These are phyloP conservation scores for Cheilinus undulatus DNA, from an alignment of 2,113 vertebrate species.

Conservation along the genomic window DNA sequence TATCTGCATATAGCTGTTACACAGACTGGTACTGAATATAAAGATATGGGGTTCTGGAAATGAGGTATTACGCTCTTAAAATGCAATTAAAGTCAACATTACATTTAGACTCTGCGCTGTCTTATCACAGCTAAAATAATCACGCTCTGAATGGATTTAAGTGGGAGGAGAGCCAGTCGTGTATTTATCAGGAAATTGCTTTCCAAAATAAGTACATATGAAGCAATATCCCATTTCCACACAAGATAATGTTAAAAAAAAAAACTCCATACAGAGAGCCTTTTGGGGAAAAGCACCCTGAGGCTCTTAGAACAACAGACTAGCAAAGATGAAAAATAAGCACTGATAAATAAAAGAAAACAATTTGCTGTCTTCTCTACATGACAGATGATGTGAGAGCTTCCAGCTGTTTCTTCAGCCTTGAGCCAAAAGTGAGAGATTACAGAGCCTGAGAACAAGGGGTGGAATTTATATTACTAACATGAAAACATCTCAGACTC, in stretches of 20 bases:
- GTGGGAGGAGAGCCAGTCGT: neutral
- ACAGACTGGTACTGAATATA: neutral
- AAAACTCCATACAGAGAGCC: neutral
- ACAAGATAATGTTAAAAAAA: slow-evolving; percentile 37
- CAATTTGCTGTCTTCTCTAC: slow-evolving; percentile 54
- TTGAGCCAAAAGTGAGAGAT: slow-evolving; percentile 68
- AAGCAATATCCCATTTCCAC: slow-evolving; percentile 19
- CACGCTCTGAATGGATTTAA: neutral
- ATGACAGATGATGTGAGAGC: slow-evolving; percentile 71
- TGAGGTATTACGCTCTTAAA: neutral
- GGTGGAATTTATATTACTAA: slow-evolving; percentile 59
- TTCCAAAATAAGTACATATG: neutral
- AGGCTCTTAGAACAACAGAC: slow-evolving; percentile 35
- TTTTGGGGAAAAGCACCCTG: neutral
- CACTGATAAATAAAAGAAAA: slow-evolving; percentile 47
- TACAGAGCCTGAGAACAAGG: slow-evolving; percentile 72
- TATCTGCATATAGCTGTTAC: neutral
- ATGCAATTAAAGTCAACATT: neutral
- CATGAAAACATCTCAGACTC: slow-evolving; percentile 58
- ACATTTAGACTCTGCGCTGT: neutral
- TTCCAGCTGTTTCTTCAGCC: slow-evolving; percentile 77
- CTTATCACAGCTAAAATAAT: neutral
- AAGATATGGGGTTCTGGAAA: neutral
- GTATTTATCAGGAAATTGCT: slow-evolving; percentile 11
- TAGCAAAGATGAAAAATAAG: slow-evolving; percentile 50